Evolutionary conservation across 1,140 invertebrate genomes (phyloP), one percentile per base, ranked within the genome.

Genomic region (Himalopsyche phryganea): DNA sequence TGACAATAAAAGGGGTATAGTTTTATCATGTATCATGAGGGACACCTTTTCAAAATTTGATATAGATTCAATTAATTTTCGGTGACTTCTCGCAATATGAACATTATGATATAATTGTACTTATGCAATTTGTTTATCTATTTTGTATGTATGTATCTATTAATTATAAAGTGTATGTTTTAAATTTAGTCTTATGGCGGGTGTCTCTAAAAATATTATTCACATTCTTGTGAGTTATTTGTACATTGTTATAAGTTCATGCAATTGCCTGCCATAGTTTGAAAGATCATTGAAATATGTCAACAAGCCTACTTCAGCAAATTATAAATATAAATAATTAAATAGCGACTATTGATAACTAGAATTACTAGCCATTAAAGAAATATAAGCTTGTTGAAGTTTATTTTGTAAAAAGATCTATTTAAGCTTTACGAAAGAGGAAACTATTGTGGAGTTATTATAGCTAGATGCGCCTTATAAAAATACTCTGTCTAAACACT

Each of bases 391-490:
- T 58, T 63, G 60, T 63, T 58, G 47, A 63, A 18, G 15, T 46
- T 63, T 44, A 63, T 58, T 63, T 54, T 58, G 36, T 63, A 55
- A 58, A 58, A 62, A 63, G 2, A 52, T 42, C 18, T 49, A 58
- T 55, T 32, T 50, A 62, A 63, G 60, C 60, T 63, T 54, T 50
- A 57, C 51, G 54, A 58, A 36, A 51, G 56, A 56, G 44, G 40
- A 49, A 17, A 47, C 28, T 32, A 17, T 28, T 56, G 42, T 55
- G 28, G 57, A 50, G 44, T 35, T 51, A 32, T 51, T 36, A 55
- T 54, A 58, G 45, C 33, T 63, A 63, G 60, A 63, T 40, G 56
- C 56, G 60, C 60, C 60, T 63, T 63, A 63, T 63, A 51, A 56
- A 44, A 50, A 36, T 36, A 60, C 44, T 53, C 33, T 60, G 35